phyloP scores from a whole-genome alignment of 2,888 invertebrate species.

The Adelognathus sp. region DNA sequence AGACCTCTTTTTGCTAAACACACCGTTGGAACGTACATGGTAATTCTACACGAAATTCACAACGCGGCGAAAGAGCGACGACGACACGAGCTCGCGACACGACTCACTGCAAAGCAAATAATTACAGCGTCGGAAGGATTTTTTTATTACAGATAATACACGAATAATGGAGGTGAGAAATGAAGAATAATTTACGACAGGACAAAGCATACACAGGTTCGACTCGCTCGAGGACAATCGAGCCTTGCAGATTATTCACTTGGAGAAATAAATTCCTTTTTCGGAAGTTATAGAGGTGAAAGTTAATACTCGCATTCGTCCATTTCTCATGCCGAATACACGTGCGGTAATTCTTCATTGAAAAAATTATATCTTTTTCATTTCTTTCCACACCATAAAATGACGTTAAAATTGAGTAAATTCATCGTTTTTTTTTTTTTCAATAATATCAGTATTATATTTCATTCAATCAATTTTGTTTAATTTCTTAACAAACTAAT shows the following conservation, averaged over 20 bases:
- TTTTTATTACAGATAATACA: background rate
- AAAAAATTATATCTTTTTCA: too few relatives aligned
- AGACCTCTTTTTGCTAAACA: background rate
- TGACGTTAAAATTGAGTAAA: too few relatives aligned
- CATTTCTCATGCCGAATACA: too few relatives aligned
- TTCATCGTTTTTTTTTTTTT: too few relatives aligned
- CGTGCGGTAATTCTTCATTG: too few relatives aligned
- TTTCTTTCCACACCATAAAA: too few relatives aligned
- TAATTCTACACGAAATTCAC: background rate
- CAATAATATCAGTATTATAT: too few relatives aligned
- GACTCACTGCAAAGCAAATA: background rate
- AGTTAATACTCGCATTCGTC: too few relatives aligned
- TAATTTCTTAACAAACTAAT: too few relatives aligned
- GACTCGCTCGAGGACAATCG: slow-evolving; percentile 8
- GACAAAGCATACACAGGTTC: slow-evolving; percentile 27
- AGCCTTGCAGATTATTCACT: background rate
- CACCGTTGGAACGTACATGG: background rate
- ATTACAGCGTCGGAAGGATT: background rate
- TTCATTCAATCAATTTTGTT: too few relatives aligned
- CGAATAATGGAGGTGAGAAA: background rate
- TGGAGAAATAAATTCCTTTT: too few relatives aligned
- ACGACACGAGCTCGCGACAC: background rate
- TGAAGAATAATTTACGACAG: slow-evolving; percentile 14
- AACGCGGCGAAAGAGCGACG: slow-evolving; percentile 1
- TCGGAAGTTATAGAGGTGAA: too few relatives aligned